Percentiles rank a stretch among this genome's conserved stretches.
Evolutionary conservation across 2,113 vertebrate species (phyloP).

Genomic region (Marmota flaviventris): DNA sequence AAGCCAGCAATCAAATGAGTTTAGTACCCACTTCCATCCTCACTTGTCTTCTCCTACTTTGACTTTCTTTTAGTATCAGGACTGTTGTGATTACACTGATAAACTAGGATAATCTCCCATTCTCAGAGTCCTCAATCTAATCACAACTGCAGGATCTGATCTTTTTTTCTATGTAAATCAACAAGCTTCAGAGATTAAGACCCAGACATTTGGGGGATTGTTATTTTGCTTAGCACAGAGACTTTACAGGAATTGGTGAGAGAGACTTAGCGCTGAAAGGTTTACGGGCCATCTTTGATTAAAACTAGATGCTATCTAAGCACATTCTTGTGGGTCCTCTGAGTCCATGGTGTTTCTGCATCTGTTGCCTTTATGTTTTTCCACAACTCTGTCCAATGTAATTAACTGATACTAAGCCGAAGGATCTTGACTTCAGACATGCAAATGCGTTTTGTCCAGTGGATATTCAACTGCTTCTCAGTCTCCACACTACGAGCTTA

Average conservation of each 20-base stretch:
- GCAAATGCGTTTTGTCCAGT: neutral
- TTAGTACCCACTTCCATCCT: neutral
- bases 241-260: neutral
- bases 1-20: neutral
- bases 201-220: neutral
- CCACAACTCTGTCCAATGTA: neutral
- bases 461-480: neutral
- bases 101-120: neutral
- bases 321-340: neutral
- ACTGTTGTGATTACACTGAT: neutral
- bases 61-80: neutral
- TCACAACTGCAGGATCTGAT: neutral
- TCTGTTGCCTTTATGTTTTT: neutral
- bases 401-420: neutral
- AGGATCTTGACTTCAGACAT: neutral
- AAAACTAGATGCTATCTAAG: neutral
- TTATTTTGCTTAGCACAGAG: neutral
- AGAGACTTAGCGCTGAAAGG: neutral
- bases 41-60: neutral
- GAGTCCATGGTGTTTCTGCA: neutral
- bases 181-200: neutral
- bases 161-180: neutral
- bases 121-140: neutral
- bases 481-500: neutral
- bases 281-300: neutral